Base-by-base conservation (phyloP, 2,888 invertebrate species). In the Amblyjoppa fuscipennis region DNA sequence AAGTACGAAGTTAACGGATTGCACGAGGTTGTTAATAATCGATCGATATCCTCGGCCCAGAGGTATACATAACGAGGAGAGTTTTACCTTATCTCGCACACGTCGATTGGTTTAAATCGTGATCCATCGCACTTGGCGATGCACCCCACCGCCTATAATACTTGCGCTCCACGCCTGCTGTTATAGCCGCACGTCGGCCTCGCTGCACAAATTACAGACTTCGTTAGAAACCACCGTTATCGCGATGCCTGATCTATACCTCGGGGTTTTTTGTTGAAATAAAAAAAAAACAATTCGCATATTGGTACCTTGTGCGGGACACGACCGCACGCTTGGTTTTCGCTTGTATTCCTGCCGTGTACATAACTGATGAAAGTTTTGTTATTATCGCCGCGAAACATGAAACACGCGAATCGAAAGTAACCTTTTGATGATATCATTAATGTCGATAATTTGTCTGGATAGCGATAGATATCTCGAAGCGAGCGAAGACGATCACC, bases 171-270 rank as follows among this genome's bases (percentile, higher is more conserved):
- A 64, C 79, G 82, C 83, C 82, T 83, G 83, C 86, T 71, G 82
- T 84, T 79, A 69, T 76, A 83, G 74, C 78, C 83, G 88, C 88
- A 64, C 68, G 76, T 80, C 84, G 88, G 88, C 83, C 70, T 79
- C 78, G 80, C 71, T 75, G 86, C 86, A 84, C 92, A 92, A 92
- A 92, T 92, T 92, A 92, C 92, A 92, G 92, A 92, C 91, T 92
- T 92, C 90, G 92, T 92, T 92, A 92, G 92, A 91, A 87, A 89
- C 90, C 85, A 85, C 90, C 90, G 91, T 91, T 92, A 92, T 92
- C 92, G 89, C 89, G 90, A 89, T 89, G 87, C 89, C 89, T 87
- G 89, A 91, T 92, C 91, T 91, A 85, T 83, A 88, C 88, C 87
- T 88, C 89, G 81, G 77, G 86, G 89, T 90, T 90, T 90, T 90